Base-by-base conservation (phyloP, 2,888 invertebrate genomes). In the Microctonus brassicae region DNA sequence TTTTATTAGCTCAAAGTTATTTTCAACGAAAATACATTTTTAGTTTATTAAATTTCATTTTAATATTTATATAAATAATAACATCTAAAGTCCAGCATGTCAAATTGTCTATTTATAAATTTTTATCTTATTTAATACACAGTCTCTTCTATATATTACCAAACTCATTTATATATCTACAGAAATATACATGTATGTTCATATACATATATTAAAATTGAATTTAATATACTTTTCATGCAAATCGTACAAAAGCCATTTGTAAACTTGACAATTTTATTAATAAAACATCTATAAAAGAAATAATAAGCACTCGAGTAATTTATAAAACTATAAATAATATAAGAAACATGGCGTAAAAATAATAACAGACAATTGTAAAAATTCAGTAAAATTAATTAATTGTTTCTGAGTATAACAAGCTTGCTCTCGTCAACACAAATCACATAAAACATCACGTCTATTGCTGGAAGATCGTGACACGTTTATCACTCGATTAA, bases 401-500 rank as follows among this genome's bases (percentile, higher is more conserved):
- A 4, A 39, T 39, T n/a, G n/a, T 39, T 39, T 39, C 39, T 39
- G 13, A 2, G n/a, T n/a, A n/a, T 39, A 39, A 39, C 13, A 5
- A 29, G 24, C 57, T 53, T 17, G 20, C 3, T 7, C 4, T 33
- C 7, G 33, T n/a, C 26, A n/a, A 24, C 11, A 57, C 26, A 57
- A 57, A 57, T 57, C 57, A 57, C 29, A 4, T 29, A 29, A 29
- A 29, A 17, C 29, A 29, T 5, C 57, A 57, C 57, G 52, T 13
- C 5, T 29, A 29, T 26, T 57, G n/a, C 26, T 39, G 63, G 42
- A 42, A 5, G 26, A 63, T 63, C 47, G 47, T 63, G 63, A 47
- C 47, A 63, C 17, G 39, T 63, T 63, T 47, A 42, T 63, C 47
- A 39, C 17, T 17, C 47, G 39, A 63, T 63, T 63, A 63, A 63